These are phyloP conservation scores for Volucella zonaria DNA, from an alignment of 2,888 invertebrate genomes.

Conservation along the genomic window DNA sequence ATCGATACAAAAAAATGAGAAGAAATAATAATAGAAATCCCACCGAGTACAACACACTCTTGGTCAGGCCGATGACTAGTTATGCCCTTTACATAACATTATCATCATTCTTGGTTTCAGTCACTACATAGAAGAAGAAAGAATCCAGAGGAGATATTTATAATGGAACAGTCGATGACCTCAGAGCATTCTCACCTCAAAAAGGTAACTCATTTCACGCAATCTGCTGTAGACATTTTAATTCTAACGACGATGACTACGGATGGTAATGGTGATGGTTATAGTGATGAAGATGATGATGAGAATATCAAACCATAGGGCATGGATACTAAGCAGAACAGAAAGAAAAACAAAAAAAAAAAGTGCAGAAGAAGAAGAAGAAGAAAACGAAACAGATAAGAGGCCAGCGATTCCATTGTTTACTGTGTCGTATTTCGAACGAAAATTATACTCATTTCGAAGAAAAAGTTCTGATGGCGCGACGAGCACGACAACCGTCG, in stretches of 20 bases:
- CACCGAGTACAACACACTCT: slow-evolving; percentile 1
- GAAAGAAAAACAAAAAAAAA: neutral
- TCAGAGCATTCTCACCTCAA: slow-evolving; percentile 49
- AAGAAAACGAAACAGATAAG: slow-evolving; percentile 13
- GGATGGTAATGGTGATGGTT: neutral
- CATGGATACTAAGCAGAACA: neutral
- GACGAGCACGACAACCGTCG: neutral
- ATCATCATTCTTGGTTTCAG: slow-evolving; percentile 32
- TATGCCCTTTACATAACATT: slow-evolving; percentile 36
- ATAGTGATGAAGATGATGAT: slow-evolving; percentile 7
- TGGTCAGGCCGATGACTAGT: neutral
- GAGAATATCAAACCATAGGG: slow-evolving; percentile 3
- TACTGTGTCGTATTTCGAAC: slow-evolving; percentile 50
- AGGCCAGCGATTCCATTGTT: slow-evolving; percentile 40
- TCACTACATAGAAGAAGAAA: slow-evolving; percentile 1
- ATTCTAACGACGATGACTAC: slow-evolving; percentile 43
- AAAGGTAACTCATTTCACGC: slow-evolving; percentile 50
- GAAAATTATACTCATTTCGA: slow-evolving; percentile 39
- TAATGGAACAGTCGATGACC: slow-evolving; percentile 62
- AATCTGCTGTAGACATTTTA: slow-evolving; percentile 41
- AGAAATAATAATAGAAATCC: slow-evolving; percentile 6
- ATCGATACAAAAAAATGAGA: slow-evolving; percentile 18
- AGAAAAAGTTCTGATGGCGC: neutral
- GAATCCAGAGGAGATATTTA: slow-evolving; percentile 11
- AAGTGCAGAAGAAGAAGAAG: too few relatives aligned